These are phyloP conservation scores for Hyposmocoma kahamanoa DNA, from an alignment of 1,140 invertebrate genomes.

Conservation along the genomic window DNA sequence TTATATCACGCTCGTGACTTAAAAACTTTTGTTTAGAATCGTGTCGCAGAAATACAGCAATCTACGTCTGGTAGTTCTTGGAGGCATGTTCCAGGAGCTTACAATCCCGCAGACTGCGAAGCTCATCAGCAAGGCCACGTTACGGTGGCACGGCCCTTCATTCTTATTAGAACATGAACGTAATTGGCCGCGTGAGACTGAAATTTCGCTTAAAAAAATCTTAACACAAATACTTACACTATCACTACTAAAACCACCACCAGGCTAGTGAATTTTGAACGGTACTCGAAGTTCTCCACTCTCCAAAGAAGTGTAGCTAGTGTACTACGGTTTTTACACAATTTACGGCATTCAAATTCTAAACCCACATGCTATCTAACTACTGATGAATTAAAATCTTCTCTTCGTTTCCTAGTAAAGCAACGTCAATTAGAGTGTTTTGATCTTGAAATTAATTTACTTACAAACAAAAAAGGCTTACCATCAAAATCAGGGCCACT, in stretches of 20 bases:
- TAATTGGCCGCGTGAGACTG: neutral
- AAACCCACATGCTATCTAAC: constrained; percentile 9
- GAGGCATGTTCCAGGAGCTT: constrained; percentile 25
- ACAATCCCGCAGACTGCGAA: constrained; percentile 35
- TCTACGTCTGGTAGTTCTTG: constrained; percentile 18
- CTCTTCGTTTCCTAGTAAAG: constrained; percentile 5
- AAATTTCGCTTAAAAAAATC: neutral
- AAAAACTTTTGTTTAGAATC: constrained; percentile 35
- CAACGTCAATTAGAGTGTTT: constrained; percentile 11
- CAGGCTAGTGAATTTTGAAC: constrained; percentile 12
- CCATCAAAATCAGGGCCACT: constrained; percentile 10
- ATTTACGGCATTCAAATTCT: constrained; percentile 5
- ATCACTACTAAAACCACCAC: neutral
- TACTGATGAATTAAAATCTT: neutral
- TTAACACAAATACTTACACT: neutral
- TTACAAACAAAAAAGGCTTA: constrained; percentile 14
- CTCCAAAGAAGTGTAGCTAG: constrained; percentile 13
- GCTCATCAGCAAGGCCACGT: neutral
- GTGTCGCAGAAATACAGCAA: constrained; percentile 27
- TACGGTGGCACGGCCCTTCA: constrained; percentile 4
- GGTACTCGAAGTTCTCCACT: constrained; percentile 14
- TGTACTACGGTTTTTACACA: constrained; percentile 13
- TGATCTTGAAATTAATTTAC: constrained; percentile 8
- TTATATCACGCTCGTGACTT: constrained; percentile 24
- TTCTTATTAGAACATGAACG: neutral